Evolutionary conservation across 2,113 vertebrate genomes (phyloP).

Genomic region (Dasypus novemcinctus): DNA sequence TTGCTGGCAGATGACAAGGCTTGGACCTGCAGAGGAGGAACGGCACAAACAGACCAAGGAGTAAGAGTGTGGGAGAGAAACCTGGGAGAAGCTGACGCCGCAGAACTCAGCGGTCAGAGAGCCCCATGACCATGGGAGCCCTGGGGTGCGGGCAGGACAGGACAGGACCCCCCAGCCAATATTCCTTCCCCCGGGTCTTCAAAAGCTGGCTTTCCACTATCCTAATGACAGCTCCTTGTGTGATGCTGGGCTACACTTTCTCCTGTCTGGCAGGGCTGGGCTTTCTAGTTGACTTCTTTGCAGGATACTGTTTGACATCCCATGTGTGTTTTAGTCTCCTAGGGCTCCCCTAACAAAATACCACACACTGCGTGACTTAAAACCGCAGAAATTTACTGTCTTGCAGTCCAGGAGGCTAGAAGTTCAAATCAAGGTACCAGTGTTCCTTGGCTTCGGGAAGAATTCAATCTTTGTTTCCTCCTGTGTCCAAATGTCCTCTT

Average conservation of each 20-base stretch:
- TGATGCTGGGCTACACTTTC: neutral
- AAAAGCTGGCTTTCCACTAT: accelerated
- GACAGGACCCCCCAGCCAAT: no score
- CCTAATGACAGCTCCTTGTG: accelerated
- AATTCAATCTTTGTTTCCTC: no score
- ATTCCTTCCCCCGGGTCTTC: neutral
- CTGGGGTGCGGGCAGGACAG: no score
- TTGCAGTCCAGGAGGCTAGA: no score
- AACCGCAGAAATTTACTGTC: no score
- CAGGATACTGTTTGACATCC: neutral
- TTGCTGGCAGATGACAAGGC: conserved; percentile 90
- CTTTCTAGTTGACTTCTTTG: neutral
- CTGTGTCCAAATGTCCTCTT: no score
- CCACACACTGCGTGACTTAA: no score
- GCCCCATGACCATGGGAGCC: neutral
- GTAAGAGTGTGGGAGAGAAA: neutral
- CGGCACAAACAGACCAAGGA: neutral
- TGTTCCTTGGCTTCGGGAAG: no score
- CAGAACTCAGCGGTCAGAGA: neutral
- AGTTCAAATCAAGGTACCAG: no score
- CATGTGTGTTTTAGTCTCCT: no score
- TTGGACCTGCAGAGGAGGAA: conserved; percentile 85
- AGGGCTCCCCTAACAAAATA: no score
- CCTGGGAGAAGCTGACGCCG: neutral
- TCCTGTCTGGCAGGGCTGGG: neutral